A percentile compares a stretch with the other conserved stretches of the same genome.
Conservation (phyloP, 2,113 vertebrate species). For the Austrofundulus limnaeus region DNA sequence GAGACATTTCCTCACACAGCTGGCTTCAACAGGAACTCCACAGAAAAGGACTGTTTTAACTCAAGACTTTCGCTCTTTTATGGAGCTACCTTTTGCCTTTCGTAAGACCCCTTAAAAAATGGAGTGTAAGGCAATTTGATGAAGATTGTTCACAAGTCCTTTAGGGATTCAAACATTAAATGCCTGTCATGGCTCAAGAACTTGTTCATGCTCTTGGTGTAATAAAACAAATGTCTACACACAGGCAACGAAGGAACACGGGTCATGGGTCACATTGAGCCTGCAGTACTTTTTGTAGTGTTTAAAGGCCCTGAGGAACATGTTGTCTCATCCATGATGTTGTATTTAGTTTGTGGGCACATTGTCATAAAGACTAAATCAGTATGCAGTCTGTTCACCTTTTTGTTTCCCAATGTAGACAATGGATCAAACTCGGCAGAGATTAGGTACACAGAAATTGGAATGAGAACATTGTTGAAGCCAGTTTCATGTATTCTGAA, state of each 20-base stretch:
- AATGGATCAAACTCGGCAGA: conserved; percentile 29
- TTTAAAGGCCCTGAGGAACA: background rate
- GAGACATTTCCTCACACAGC: conserved; percentile 39
- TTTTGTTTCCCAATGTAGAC: conserved; percentile 47
- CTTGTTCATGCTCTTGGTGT: conserved; percentile 22
- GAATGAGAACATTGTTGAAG: conserved; percentile 38
- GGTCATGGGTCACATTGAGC: conserved; percentile 36
- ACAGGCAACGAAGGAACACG: conserved; percentile 49
- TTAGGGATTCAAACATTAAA: conserved; percentile 38
- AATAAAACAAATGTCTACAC: conserved; percentile 29
- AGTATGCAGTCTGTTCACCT: conserved; percentile 51
- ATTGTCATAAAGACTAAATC: conserved; percentile 53
- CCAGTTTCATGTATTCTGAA: conserved; percentile 59
- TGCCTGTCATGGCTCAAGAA: conserved; percentile 17
- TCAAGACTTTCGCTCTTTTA: conserved; percentile 47
- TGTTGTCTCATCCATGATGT: conserved; percentile 47
- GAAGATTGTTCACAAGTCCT: conserved; percentile 43
- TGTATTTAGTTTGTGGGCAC: conserved; percentile 60
- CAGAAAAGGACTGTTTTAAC: conserved; percentile 43
- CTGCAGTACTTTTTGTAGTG: conserved; percentile 30
- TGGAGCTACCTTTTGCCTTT: conserved; percentile 31
- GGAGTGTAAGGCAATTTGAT: conserved; percentile 35
- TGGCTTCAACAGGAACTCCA: conserved; percentile 45
- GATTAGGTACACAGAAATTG: conserved; percentile 31
- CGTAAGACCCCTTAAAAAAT: conserved; percentile 12